Evolutionary conservation across 1,140 invertebrate species (phyloP).

Genomic region (Brachionus calyciflorus): DNA sequence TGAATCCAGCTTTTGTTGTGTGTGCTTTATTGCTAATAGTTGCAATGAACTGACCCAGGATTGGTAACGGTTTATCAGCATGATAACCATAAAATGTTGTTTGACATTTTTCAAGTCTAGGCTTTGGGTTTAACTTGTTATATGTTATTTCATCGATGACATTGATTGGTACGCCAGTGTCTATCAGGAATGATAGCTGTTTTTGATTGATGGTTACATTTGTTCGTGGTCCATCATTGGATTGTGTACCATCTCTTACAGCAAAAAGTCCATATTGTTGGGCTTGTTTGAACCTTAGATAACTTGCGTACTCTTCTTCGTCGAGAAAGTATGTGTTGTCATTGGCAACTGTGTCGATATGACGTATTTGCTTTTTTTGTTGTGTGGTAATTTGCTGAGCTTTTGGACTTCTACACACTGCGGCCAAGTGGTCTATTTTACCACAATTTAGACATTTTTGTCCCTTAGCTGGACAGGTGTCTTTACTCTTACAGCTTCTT

Average conservation of each 20-base stretch:
- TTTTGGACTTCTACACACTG: neutral
- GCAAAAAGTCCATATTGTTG: neutral
- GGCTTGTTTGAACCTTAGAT: neutral
- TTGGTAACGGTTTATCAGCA: neutral
- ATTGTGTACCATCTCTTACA: neutral
- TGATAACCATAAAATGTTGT: neutral
- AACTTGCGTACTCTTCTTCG: neutral
- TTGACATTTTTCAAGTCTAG: neutral
- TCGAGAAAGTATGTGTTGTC: neutral
- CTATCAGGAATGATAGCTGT: neutral
- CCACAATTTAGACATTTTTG: neutral
- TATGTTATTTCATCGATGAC: slow-evolving; percentile 7
- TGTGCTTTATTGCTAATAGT: neutral
- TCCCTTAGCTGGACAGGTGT: neutral
- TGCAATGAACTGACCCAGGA: neutral
- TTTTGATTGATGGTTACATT: neutral
- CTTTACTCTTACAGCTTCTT: neutral
- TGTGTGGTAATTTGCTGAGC: neutral
- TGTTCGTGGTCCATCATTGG: neutral
- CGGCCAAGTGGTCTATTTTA: neutral
- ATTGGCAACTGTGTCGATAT: neutral
- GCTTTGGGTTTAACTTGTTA: neutral
- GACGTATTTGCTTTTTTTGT: neutral
- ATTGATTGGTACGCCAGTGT: neutral
- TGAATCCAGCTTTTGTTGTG: neutral